Percentiles rank a stretch among this genome's conserved stretches.
phyloP scores from a whole-genome alignment of 2,797 vertebrate genomes.

The Myiotriccus ornatus region DNA sequence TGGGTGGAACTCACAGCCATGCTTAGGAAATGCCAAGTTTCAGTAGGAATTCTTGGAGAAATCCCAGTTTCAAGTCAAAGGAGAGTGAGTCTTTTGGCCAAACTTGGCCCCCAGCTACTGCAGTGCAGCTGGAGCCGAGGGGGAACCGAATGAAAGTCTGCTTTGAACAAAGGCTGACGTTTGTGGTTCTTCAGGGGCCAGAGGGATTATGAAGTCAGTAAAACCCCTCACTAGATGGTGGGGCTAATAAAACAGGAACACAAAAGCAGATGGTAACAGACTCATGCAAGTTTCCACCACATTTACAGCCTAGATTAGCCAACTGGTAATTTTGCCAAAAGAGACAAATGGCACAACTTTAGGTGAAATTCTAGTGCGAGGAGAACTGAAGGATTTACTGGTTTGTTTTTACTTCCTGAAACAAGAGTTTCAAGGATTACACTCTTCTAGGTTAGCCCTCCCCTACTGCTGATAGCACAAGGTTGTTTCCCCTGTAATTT shows the following conservation, averaged over 20 bases:
- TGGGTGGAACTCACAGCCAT: conserved; percentile 33
- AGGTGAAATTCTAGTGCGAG: conserved; percentile 29
- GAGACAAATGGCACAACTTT: conserved; percentile 24
- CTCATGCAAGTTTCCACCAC: conserved; percentile 52
- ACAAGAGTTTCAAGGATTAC: background rate
- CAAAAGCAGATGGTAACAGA: conserved; percentile 55
- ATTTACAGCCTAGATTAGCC: conserved; percentile 37
- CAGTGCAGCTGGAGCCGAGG: conserved; percentile 40
- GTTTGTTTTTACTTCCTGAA: background rate
- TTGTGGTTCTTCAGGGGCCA: conserved; percentile 57
- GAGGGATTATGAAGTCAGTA: conserved; percentile 54
- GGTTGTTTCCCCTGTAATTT: background rate
- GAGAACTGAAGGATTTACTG: background rate
- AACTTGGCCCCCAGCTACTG: conserved; percentile 42
- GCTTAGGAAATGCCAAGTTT: conserved; percentile 42
- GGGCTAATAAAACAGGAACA: conserved; percentile 50
- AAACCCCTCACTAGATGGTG: conserved; percentile 54
- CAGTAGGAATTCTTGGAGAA: conserved; percentile 36
- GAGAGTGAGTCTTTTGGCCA: background rate
- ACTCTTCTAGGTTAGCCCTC: background rate
- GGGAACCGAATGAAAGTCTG: conserved; percentile 52
- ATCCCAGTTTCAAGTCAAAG: conserved; percentile 27
- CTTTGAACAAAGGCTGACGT: conserved; percentile 62
- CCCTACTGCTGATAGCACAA: background rate
- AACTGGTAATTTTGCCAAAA: conserved; percentile 17